These are phyloP conservation scores for Dryobates pubescens DNA, from an alignment of 2,797 vertebrate species.

Conservation along the genomic window DNA sequence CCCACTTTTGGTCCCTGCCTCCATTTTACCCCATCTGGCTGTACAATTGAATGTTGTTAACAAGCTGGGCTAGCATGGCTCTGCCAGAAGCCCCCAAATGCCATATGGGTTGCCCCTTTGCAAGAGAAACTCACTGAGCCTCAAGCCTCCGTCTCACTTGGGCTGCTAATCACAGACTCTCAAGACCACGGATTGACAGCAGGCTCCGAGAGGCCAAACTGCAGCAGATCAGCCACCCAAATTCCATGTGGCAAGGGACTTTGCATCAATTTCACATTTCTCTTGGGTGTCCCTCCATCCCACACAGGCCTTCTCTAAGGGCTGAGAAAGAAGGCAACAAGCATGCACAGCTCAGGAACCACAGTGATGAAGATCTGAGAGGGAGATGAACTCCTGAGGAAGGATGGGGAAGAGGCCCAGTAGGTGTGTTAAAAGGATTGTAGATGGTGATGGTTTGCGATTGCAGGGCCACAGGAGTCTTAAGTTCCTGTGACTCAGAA, in stretches of 20 bases:
- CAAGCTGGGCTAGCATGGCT: fast-evolving
- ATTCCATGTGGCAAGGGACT: not conserved
- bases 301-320: conserved; percentile 12
- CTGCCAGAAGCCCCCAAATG: not conserved
- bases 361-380: not conserved
- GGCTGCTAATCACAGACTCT: not conserved
- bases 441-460: not conserved
- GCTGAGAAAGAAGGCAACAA: not conserved
- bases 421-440: not conserved
- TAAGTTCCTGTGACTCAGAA: not conserved
- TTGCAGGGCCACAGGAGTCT: not conserved
- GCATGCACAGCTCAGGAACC: not conserved
- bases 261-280: conserved; percentile 19
- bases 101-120: not conserved
- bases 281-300: conserved; percentile 38
- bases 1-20: not conserved
- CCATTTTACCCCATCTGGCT: not conserved
- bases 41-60: not conserved
- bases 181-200: not conserved
- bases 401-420: not conserved
- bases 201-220: not conserved
- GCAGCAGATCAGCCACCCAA: not conserved
- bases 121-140: not conserved
- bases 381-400: not conserved
- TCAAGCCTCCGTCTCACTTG: not conserved